phyloP scores from a whole-genome alignment of 1,140 invertebrate genomes.

The Lethocerus indicus region DNA sequence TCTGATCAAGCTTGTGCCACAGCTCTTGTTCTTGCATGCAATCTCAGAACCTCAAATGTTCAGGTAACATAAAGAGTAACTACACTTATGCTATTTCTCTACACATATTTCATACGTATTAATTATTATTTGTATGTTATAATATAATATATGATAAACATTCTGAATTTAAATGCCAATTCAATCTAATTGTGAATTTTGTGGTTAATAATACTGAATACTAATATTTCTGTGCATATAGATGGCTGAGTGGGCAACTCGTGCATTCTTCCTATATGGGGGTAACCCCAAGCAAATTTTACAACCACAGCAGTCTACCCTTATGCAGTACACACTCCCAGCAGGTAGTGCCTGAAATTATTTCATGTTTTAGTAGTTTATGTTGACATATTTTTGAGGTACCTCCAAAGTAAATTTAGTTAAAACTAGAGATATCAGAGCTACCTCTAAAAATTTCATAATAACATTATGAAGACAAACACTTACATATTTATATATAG shows the following conservation, averaged over 20 bases:
- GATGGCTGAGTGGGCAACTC: conserved; percentile 68
- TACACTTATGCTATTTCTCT: no score
- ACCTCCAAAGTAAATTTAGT: no score
- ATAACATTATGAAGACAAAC: no score
- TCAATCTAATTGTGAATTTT: background rate
- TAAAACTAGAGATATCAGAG: no score
- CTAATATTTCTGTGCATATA: conserved; percentile 17
- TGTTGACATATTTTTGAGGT: no score
- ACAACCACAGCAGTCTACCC: conserved; percentile 8
- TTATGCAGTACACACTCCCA: conserved; percentile 11
- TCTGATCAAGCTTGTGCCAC: conserved; percentile 79
- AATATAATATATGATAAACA: no score
- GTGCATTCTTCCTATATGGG: conserved; percentile 85
- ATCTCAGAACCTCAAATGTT: conserved; percentile 32
- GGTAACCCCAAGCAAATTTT: conserved; percentile 38
- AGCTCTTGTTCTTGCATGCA: conserved; percentile 68
- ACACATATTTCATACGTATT: no score
- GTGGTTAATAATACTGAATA: background rate
- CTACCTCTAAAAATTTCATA: no score
- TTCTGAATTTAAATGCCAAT: no score
- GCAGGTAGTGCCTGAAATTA: conserved; percentile 7
- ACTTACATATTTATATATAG: no score
- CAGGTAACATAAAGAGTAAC: conserved; percentile 4
- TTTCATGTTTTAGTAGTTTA: no score
- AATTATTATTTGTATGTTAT: background rate